Evolutionary conservation across 2,888 invertebrate genomes (phyloP).

Genomic region (Mythimna impura): DNA sequence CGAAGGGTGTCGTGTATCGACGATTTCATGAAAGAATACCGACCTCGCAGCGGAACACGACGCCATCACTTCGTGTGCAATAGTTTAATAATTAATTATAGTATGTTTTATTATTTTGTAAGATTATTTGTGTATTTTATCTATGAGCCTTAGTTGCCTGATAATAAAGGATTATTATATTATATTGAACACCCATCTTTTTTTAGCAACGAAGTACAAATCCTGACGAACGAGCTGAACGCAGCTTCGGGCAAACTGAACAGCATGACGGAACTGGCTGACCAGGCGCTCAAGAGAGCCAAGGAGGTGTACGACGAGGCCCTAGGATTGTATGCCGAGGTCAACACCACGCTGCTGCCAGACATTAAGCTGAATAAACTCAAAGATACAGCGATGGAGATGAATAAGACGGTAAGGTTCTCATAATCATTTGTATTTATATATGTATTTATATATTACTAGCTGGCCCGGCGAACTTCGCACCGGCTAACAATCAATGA

Average conservation of each 20-base stretch:
- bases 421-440: background rate
- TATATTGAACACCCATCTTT: background rate
- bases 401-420: constrained; percentile 92
- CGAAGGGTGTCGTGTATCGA: too few species aligned
- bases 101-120: too few species aligned
- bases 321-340: constrained; percentile 94
- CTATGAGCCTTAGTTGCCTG: too few species aligned
- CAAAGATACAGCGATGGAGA: constrained; percentile 92
- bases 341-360: constrained; percentile 94
- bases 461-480: too few species aligned
- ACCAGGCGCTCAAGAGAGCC: constrained; percentile 94
- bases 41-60: too few species aligned
- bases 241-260: constrained; percentile 93
- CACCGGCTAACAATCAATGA: too few species aligned
- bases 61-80: too few species aligned
- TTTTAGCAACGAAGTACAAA: constrained; percentile 92
- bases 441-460: too few species aligned
- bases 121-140: too few species aligned
- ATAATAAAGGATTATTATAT: too few species aligned
- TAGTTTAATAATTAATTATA: too few species aligned
- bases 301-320: constrained; percentile 95
- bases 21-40: too few species aligned
- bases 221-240: constrained; percentile 92
- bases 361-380: constrained; percentile 93
- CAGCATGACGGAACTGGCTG: constrained; percentile 93